Evolutionary conservation across 2,113 vertebrate genomes (phyloP), one percentile per base, ranked within the genome.

Genomic region (Odontesthes bonariensis): DNA sequence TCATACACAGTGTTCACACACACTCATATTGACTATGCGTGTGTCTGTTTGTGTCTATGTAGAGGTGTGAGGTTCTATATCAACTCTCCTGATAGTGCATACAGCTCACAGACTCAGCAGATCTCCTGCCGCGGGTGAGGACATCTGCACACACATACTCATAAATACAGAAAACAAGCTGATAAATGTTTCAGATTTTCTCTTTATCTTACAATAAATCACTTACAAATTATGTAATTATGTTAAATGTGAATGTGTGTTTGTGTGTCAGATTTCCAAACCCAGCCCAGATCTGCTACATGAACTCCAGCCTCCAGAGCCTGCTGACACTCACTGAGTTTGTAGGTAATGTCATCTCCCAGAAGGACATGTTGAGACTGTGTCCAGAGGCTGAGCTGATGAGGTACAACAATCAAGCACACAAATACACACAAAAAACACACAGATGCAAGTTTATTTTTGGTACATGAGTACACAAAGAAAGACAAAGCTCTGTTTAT

Each of bases 251-350:
- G 4, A 35, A 31, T 65, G 19, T 42, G 8, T 17, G 35, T 61
- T 68, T 53, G 17, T 31, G 42, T 22, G 13, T 42, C 33, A 51
- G 33, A 13, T 19, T 63, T 40, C 60, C 31, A 12, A 69, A 27
- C 2, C 17, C 17, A 38, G 20, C 5, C 14, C 19, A 22, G 58
- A 54, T 54, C 16, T 61, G 35, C 49, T 44, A 44, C 23, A 33
- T 54, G 49, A 72, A 54, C 33, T 31, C 49, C 35, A 20, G 69
- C 58, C 22, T 61, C 10, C 49, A 72, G 58, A 54, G 9, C 9
- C 22, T 77, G 22, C 42, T 55, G 49, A 69, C 65, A 8, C 16
- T 67, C 7, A 23, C 13, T 46, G 49, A 63, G 33, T 77, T 62
- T 8, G 14, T 55, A 7, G n/a, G n/a, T 1, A 49, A 47, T 11